These are phyloP conservation scores for Pipa parva DNA, from an alignment of 2,113 vertebrate species.

Conservation along the genomic window DNA sequence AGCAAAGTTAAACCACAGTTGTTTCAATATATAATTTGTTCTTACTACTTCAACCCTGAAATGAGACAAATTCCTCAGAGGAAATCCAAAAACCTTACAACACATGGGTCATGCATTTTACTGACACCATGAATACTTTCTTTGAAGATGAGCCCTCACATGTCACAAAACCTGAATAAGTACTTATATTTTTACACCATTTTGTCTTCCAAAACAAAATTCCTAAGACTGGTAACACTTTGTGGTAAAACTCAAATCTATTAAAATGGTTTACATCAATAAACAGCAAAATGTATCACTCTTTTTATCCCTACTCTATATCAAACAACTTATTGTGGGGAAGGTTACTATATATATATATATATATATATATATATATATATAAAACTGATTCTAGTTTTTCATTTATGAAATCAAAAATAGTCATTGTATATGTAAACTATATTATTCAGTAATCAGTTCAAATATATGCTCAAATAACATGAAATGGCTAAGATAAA, in stretches of 20 bases:
- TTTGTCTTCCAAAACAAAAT: constrained; percentile 22
- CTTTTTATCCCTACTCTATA: background rate
- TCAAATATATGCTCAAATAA: no score
- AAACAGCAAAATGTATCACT: background rate
- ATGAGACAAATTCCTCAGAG: constrained; percentile 56
- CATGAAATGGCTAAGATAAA: no score
- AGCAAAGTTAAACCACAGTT: constrained; percentile 56
- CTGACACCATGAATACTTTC: constrained; percentile 54
- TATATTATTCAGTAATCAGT: no score
- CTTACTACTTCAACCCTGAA: constrained; percentile 64
- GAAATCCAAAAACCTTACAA: constrained; percentile 59
- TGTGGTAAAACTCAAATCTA: no score
- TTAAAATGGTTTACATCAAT: no score
- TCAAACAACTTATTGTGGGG: no score
- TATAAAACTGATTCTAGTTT: no score
- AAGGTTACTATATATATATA: no score
- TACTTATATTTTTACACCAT: constrained; percentile 25
- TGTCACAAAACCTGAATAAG: constrained; percentile 48
- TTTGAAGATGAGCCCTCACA: constrained; percentile 58
- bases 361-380: no score
- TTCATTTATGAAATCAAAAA: no score
- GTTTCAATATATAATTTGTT: constrained; percentile 63
- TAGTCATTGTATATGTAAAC: no score
- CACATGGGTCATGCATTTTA: constrained; percentile 57
- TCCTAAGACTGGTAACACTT: background rate